Evolutionary conservation across 2,113 vertebrate species (phyloP).

Genomic region (Marmota monax): DNA sequence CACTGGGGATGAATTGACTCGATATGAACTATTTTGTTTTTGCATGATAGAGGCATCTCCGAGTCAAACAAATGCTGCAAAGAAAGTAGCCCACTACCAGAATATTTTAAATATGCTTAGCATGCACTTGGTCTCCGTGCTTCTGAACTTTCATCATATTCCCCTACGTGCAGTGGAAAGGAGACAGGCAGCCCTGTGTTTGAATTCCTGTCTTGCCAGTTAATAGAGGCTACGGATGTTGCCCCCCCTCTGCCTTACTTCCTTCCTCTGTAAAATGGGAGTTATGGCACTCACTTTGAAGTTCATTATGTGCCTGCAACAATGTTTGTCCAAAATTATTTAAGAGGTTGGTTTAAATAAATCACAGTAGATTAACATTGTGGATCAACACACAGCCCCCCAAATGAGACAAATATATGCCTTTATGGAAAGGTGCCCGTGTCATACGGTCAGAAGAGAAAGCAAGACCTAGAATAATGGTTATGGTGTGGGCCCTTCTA

Average conservation of each 20-base stretch:
- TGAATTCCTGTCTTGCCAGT: not conserved
- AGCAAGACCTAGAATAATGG: not conserved
- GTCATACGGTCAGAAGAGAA: not conserved
- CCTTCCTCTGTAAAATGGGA: not conserved
- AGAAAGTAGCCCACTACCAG: not conserved
- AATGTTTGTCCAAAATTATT: not conserved
- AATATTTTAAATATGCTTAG: not conserved
- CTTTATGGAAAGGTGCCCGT: not conserved
- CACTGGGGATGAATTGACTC: no score
- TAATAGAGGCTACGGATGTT: not conserved
- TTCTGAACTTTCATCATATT: not conserved
- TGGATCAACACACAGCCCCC: not conserved
- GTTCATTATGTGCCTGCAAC: not conserved
- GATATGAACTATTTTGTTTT: not conserved
- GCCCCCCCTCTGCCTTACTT: no score
- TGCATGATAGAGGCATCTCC: not conserved
- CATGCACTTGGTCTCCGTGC: not conserved
- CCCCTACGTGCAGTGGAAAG: not conserved
- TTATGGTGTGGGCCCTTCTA: not conserved
- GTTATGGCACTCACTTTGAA: not conserved
- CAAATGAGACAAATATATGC: not conserved
- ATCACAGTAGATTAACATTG: not conserved
- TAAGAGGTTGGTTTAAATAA: not conserved
- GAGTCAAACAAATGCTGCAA: not conserved
- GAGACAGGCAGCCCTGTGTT: not conserved